Evolutionary conservation across 2,113 vertebrate species (phyloP).

Genomic region (Odontesthes bonariensis): DNA sequence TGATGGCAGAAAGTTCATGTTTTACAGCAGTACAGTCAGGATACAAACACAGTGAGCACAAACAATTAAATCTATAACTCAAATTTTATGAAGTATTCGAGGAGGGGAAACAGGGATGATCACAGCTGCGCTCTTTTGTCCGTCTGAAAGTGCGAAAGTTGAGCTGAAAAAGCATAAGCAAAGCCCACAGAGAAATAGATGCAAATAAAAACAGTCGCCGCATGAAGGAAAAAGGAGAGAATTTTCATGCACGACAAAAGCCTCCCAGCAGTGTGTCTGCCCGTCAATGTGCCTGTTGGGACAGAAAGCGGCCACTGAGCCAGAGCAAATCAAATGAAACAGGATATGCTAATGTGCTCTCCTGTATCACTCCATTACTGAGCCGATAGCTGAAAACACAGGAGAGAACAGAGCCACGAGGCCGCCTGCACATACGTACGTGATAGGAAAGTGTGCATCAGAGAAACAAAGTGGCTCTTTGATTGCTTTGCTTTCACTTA

Average conservation of each 20-base stretch:
- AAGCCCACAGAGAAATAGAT: neutral
- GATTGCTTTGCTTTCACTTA: neutral
- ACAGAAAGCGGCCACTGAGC: conserved; percentile 26
- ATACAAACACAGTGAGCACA: neutral
- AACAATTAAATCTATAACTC: neutral
- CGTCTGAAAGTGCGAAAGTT: neutral
- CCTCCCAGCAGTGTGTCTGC: conserved; percentile 6
- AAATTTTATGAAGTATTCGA: neutral
- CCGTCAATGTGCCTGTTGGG: conserved; percentile 16
- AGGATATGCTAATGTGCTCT: conserved; percentile 34
- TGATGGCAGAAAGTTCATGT: too few relatives aligned
- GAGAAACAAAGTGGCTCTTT: neutral
- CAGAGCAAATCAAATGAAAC: conserved; percentile 35
- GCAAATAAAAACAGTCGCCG: conserved; percentile 20
- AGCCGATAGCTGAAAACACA: conserved; percentile 24
- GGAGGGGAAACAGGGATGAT: neutral
- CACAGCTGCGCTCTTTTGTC: neutral
- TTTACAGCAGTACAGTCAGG: neutral
- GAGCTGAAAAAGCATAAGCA: neutral
- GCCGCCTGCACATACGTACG: neutral
- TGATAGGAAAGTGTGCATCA: neutral
- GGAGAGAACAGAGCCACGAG: neutral
- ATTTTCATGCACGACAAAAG: conserved; percentile 1
- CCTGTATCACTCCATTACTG: conserved; percentile 24
- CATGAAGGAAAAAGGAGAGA: neutral